Evolutionary conservation across 2,797 vertebrate species (phyloP).

Genomic region (Falco peregrinus): DNA sequence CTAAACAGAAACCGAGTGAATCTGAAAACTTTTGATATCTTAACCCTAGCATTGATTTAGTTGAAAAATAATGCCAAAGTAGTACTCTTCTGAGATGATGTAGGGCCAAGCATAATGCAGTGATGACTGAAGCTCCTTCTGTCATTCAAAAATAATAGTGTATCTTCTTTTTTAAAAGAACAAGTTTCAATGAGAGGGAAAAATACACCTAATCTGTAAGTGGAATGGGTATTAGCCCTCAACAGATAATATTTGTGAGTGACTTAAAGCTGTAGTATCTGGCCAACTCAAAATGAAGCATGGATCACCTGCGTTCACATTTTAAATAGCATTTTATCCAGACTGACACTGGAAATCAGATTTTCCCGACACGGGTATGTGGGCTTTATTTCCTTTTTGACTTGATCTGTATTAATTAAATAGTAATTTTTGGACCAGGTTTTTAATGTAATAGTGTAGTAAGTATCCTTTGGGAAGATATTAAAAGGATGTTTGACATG

Average conservation of each 20-base stretch:
- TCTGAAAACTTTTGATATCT: neutral
- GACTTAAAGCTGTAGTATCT: neutral
- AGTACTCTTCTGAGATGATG: neutral
- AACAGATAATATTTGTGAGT: neutral
- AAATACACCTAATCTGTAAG: neutral
- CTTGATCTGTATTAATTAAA: neutral
- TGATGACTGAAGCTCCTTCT: neutral
- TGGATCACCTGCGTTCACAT: neutral
- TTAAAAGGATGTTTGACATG: neutral
- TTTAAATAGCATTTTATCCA: neutral
- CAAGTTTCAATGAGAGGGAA: neutral
- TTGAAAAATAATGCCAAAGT: neutral
- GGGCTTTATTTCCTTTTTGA: neutral
- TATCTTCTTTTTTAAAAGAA: neutral
- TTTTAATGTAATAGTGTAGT: neutral
- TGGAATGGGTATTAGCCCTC: neutral
- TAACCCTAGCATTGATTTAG: neutral
- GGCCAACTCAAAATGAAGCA: neutral
- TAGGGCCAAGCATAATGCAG: neutral
- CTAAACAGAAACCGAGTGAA: neutral
- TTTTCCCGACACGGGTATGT: neutral
- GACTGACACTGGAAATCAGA: neutral
- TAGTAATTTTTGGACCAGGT: neutral
- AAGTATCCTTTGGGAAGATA: neutral
- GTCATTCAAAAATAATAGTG: neutral